phyloP scores from a whole-genome alignment of 2,113 vertebrate genomes.

The Gallinago paraguaiae region DNA sequence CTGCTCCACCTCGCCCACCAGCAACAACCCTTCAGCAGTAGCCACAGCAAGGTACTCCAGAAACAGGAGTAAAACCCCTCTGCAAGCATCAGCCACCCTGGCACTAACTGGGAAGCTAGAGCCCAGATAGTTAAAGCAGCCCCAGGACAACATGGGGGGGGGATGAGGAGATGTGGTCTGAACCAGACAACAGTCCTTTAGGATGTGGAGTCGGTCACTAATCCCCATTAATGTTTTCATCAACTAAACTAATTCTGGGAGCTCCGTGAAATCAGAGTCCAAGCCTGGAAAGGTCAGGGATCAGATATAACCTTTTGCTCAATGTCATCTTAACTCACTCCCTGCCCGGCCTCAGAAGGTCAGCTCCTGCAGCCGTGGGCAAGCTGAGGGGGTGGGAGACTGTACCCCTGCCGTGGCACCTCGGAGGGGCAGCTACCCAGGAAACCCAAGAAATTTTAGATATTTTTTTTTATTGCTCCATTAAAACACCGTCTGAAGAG shows the following conservation, averaged over 20 bases:
- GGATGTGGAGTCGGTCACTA: not conserved
- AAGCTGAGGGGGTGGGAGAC: not conserved
- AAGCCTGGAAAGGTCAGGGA: constrained; percentile 49
- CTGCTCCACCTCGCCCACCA: not conserved
- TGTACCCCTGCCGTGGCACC: not conserved
- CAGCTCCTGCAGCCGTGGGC: not conserved
- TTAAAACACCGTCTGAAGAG: not conserved
- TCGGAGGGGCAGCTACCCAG: not conserved
- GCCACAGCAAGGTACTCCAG: not conserved
- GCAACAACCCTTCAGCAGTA: not conserved
- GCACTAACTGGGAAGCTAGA: not conserved
- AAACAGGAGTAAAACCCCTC: not conserved
- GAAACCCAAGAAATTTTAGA: not conserved
- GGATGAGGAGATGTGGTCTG: not conserved
- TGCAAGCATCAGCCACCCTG: not conserved
- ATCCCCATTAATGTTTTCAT: constrained; percentile 10
- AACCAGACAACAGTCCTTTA: not conserved
- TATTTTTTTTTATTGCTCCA: not conserved
- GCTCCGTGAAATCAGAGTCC: constrained; percentile 40
- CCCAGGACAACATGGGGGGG: accelerated
- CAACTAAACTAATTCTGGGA: not conserved
- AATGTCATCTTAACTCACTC: not conserved
- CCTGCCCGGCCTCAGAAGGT: not conserved
- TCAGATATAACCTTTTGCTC: constrained; percentile 44
- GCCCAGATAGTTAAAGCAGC: not conserved